These are phyloP conservation scores for Mus minutoides DNA, from an alignment of 2,797 vertebrate genomes.

Conservation along the genomic window DNA sequence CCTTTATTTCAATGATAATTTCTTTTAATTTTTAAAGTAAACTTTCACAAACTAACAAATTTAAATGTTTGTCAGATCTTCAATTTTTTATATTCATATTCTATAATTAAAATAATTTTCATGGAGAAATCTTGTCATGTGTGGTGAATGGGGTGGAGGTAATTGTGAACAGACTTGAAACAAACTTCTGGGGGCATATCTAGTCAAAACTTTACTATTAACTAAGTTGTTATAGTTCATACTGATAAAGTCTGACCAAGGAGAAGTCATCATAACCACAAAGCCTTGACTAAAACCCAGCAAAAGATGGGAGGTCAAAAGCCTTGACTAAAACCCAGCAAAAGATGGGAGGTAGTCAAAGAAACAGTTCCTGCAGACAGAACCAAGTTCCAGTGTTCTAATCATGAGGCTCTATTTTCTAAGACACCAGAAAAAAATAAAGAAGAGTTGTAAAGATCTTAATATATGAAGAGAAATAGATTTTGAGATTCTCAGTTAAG, in stretches of 20 bases:
- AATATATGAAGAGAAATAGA: background rate
- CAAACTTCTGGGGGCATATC: background rate
- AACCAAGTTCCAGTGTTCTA: background rate
- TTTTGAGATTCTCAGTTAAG: background rate
- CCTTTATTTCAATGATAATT: constrained; percentile 40
- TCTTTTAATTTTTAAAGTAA: background rate
- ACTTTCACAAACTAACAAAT: background rate
- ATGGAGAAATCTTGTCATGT: background rate
- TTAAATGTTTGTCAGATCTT: background rate
- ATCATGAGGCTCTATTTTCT: background rate
- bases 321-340: fast-evolving
- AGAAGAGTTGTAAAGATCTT: background rate
- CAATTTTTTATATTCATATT: background rate
- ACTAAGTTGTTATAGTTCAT: background rate
- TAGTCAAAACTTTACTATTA: background rate
- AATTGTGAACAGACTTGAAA: constrained; percentile 13
- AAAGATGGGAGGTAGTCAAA: background rate
- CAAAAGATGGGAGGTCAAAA: too few species aligned
- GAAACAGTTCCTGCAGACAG: background rate
- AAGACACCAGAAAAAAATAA: background rate
- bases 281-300: background rate
- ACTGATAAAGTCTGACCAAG: background rate
- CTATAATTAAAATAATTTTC: background rate
- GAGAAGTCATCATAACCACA: background rate
- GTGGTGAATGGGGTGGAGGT: fast-evolving